These are phyloP conservation scores for Phenacoccus solenopsis DNA, from an alignment of 1,140 invertebrate species.

Conservation along the genomic window DNA sequence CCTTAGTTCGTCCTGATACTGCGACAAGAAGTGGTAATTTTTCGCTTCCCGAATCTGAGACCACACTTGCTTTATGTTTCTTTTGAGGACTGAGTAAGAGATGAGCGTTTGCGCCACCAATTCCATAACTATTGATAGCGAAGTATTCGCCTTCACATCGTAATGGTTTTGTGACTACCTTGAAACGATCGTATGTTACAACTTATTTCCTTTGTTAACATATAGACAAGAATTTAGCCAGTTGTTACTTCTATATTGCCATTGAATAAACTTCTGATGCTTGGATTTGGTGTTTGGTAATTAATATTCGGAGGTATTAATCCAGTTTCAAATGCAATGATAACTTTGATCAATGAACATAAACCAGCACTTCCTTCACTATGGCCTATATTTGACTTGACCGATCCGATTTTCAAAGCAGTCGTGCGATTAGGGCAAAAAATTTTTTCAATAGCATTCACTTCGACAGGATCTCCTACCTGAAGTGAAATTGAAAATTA, in stretches of 20 bases:
- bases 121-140: slow-evolving; percentile 50
- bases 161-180: slow-evolving; percentile 42
- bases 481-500: background rate
- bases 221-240: no score
- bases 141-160: slow-evolving; percentile 36
- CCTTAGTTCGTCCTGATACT: slow-evolving; percentile 25
- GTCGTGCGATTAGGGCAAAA: slow-evolving; percentile 32
- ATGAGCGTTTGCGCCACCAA: slow-evolving; percentile 50
- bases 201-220: no score
- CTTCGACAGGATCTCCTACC: slow-evolving; percentile 10
- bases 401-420: slow-evolving; percentile 54
- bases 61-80: slow-evolving; percentile 24
- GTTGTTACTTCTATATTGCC: slow-evolving; percentile 57
- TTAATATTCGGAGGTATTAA: slow-evolving; percentile 52
- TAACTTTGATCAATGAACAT: slow-evolving; percentile 41
- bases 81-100: slow-evolving; percentile 35
- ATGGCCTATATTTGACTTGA: slow-evolving; percentile 65
- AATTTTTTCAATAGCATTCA: slow-evolving; percentile 12
- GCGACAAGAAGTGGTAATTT: slow-evolving; percentile 25
- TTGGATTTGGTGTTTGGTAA: slow-evolving; percentile 22
- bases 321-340: slow-evolving; percentile 43
- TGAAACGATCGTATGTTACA: background rate
- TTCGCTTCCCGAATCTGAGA: slow-evolving; percentile 29
- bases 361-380: slow-evolving; percentile 50
- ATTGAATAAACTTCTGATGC: slow-evolving; percentile 55